Evolutionary conservation across 1,140 invertebrate genomes (phyloP).

Genomic region (Meloidogyne floridensis): DNA sequence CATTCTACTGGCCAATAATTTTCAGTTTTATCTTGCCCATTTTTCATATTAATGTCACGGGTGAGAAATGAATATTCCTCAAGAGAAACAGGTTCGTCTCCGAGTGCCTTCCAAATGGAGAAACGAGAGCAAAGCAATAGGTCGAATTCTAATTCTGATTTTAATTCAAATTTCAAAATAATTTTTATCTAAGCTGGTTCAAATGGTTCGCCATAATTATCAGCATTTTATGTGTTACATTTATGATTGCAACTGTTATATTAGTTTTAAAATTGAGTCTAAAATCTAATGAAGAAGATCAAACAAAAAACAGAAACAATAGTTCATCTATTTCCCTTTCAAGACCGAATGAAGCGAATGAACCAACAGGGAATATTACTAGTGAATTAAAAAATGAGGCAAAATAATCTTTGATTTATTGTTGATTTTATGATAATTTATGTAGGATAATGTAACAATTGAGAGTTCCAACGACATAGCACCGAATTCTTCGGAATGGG

Average conservation of each 20-base stretch:
- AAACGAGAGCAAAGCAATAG: conserved; percentile 49
- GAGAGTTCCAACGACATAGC: background rate
- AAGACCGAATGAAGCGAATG: background rate
- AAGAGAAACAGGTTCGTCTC: conserved; percentile 55
- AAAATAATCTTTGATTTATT: background rate
- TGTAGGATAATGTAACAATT: background rate
- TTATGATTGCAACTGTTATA: conserved; percentile 55
- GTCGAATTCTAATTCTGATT: conserved; percentile 17
- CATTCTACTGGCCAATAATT: no score
- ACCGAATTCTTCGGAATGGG: background rate
- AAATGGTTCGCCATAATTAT: conserved; percentile 58
- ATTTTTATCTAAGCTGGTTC: conserved; percentile 42
- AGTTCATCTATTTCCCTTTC: background rate
- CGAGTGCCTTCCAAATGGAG: conserved; percentile 62
- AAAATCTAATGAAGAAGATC: conserved; percentile 38
- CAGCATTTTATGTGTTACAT: conserved; percentile 55
- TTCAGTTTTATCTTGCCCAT: background rate
- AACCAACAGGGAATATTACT: background rate
- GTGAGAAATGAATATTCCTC: conserved; percentile 44
- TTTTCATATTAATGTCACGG: conserved; percentile 12
- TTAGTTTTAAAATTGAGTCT: conserved; percentile 55
- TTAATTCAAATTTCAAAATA: conserved; percentile 13
- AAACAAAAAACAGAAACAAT: background rate
- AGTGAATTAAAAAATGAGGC: background rate
- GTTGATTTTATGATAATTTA: no score